phyloP scores from a whole-genome alignment of 1,140 invertebrate genomes.

The Chrysopa pallens region DNA sequence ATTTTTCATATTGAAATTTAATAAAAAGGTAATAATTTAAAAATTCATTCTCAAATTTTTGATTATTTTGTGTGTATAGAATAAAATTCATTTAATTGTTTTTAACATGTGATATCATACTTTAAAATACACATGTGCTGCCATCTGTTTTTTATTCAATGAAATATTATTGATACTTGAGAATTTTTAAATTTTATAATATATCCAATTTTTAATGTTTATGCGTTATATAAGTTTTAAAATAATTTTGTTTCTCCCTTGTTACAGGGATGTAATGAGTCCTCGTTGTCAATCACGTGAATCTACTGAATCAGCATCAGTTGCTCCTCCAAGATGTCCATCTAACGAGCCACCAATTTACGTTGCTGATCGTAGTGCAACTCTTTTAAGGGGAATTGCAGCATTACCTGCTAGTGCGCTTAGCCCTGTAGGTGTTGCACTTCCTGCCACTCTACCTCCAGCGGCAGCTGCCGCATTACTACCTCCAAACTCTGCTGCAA shows the following conservation, averaged over 20 bases:
- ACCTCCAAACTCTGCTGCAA: slow-evolving; percentile 56
- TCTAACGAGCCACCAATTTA: slow-evolving; percentile 38
- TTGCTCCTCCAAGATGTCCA: slow-evolving; percentile 41
- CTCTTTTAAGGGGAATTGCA: slow-evolving; percentile 28
- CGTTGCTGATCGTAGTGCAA: slow-evolving; percentile 38
- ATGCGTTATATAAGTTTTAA: not conserved
- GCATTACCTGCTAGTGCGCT: slow-evolving; percentile 26
- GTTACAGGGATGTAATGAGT: slow-evolving; percentile 52
- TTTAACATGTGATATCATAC: too few species aligned
- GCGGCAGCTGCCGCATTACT: slow-evolving; percentile 36
- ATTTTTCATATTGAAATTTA: too few species aligned
- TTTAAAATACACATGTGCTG: too few species aligned
- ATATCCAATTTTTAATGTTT: not conserved
- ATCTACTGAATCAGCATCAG: slow-evolving; percentile 41
- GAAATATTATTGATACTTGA: not conserved
- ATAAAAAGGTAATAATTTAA: too few species aligned
- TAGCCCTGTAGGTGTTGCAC: slow-evolving; percentile 29
- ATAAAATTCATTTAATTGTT: too few species aligned
- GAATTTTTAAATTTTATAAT: too few species aligned
- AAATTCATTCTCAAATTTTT: too few species aligned
- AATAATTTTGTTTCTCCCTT: slow-evolving; percentile 18
- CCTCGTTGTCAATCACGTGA: slow-evolving; percentile 61
- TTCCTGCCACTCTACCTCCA: slow-evolving; percentile 30
- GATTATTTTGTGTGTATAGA: too few species aligned
- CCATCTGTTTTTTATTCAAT: not conserved